Conservation (phyloP, 2,888 invertebrate genomes). For the Gari tellinella region DNA sequence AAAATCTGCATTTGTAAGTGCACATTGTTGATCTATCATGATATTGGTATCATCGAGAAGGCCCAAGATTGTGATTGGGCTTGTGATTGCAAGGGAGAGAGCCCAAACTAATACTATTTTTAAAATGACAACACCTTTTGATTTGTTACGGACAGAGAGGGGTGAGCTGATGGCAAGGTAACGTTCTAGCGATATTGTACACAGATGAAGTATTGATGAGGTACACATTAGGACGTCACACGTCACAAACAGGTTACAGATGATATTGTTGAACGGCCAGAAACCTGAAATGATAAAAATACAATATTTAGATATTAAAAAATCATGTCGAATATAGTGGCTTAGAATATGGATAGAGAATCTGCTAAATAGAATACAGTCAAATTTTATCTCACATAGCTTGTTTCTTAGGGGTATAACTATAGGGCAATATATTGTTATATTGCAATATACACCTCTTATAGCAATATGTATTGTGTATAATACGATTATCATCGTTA, state of each 20-base stretch:
- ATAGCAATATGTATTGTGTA: no score
- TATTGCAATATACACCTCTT: no score
- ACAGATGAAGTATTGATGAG: constrained; percentile 87
- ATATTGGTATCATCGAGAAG: constrained; percentile 87
- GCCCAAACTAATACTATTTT: constrained; percentile 98
- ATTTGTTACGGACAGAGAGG: constrained; percentile 86
- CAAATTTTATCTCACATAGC: no score
- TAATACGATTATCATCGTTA: no score
- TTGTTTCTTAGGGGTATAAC: no score
- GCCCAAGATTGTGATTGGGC: constrained; percentile 85
- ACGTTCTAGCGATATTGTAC: constrained; percentile 87
- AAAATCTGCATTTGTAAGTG: constrained; percentile 84
- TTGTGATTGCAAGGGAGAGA: constrained; percentile 88
- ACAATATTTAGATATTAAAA: no score
- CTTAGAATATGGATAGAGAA: no score
- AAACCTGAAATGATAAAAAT: constrained; percentile 90
- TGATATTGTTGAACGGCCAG: constrained; percentile 90
- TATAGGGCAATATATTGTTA: no score
- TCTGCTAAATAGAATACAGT: no score
- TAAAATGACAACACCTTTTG: constrained; percentile 85
- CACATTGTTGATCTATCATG: constrained; percentile 87
- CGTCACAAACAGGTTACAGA: constrained; percentile 85
- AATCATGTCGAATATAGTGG: no score
- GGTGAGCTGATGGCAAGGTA: constrained; percentile 96
- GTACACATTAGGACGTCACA: constrained; percentile 88